These are phyloP conservation scores for Pseudomyrmex gracilis DNA, from an alignment of 1,140 invertebrate species.

Conservation along the genomic window DNA sequence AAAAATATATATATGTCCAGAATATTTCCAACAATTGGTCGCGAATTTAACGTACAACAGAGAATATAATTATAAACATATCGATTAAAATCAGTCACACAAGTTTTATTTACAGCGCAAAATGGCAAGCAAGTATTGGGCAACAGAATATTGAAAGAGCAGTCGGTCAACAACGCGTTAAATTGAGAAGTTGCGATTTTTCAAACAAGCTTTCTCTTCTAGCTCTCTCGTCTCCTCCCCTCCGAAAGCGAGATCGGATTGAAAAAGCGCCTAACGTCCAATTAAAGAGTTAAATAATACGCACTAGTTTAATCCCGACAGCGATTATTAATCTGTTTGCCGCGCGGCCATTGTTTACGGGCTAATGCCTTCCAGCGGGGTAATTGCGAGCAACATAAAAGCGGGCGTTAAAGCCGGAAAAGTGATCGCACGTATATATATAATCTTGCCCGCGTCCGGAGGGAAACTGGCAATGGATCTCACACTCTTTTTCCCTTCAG, in stretches of 20 bases:
- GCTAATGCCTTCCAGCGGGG: constrained; percentile 58
- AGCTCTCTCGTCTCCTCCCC: no score
- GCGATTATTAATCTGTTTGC: constrained; percentile 57
- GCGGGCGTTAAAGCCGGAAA: constrained; percentile 60
- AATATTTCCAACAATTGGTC: no score
- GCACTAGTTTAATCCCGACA: constrained; percentile 50
- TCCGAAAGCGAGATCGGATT: constrained; percentile 5
- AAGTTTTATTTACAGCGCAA: no score
- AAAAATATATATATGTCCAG: no score
- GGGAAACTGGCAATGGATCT: constrained; percentile 53
- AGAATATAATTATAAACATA: no score
- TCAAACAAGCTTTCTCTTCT: constrained; percentile 20
- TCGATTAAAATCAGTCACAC: no score
- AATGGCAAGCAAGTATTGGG: no score
- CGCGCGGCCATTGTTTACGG: constrained; percentile 56
- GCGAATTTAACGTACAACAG: no score
- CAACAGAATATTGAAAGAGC: no score
- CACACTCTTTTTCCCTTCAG: constrained; percentile 38
- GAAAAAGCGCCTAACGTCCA: constrained; percentile 26
- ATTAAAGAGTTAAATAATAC: constrained; percentile 54
- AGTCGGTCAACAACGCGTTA: background rate
- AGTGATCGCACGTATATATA: constrained; percentile 58
- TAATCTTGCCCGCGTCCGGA: constrained; percentile 49
- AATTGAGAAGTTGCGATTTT: constrained; percentile 14
- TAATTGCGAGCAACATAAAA: constrained; percentile 59